These are phyloP conservation scores for Horisme vitalbata DNA, from an alignment of 2,888 invertebrate species.

Conservation along the genomic window DNA sequence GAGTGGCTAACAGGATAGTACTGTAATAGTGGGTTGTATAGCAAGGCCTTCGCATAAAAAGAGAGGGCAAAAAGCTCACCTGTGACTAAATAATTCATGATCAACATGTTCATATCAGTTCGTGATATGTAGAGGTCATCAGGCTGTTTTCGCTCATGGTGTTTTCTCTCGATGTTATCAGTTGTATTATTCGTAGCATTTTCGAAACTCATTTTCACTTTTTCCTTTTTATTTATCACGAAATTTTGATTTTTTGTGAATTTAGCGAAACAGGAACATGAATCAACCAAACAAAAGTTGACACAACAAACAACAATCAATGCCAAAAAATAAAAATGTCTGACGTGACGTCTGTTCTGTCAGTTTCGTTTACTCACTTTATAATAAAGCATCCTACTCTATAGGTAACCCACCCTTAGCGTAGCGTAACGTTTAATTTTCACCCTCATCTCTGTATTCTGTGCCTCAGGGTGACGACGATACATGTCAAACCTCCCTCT, in stretches of 20 bases:
- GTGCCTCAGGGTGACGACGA: too few species aligned
- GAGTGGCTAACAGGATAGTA: neutral
- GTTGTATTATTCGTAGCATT: conserved; percentile 55
- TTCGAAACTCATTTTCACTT: conserved; percentile 64
- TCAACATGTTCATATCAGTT: conserved; percentile 97
- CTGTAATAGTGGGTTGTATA: neutral
- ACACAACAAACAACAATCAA: conserved; percentile 1
- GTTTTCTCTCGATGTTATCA: conserved; percentile 75
- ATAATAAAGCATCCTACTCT: too few species aligned
- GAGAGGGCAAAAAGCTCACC: conserved; percentile 79
- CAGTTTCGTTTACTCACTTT: too few species aligned
- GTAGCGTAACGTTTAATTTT: too few species aligned
- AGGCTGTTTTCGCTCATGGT: conserved; percentile 88
- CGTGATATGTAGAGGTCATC: conserved; percentile 92
- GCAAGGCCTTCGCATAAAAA: neutral
- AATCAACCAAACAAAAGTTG: too few species aligned
- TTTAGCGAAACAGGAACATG: conserved; percentile 8
- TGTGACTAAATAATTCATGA: conserved; percentile 99
- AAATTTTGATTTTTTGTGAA: neutral
- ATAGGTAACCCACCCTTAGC: too few species aligned
- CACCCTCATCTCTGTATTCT: too few species aligned
- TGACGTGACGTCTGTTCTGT: too few species aligned
- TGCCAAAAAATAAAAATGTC: neutral
- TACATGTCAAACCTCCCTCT: too few species aligned
- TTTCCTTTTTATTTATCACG: neutral